Evolutionary conservation across 2,113 vertebrate genomes (phyloP).

Genomic region (Coptodon rendalli): DNA sequence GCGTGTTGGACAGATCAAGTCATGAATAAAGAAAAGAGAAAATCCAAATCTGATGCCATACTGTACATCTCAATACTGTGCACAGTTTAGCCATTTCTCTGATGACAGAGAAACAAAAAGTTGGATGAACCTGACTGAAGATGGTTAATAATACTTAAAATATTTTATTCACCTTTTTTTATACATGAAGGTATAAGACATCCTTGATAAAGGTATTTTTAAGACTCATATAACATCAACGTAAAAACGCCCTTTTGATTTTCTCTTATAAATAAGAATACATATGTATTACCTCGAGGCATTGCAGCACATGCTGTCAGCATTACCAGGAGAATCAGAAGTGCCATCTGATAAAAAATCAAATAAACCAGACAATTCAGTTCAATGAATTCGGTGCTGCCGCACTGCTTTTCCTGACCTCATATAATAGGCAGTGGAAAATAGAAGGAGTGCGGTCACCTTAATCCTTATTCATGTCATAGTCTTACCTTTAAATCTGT

Average conservation of each 20-base stretch:
- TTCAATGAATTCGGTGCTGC: neutral
- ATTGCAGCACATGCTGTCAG: neutral
- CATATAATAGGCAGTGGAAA: neutral
- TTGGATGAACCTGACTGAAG: neutral
- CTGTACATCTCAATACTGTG: neutral
- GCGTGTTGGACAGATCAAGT: neutral
- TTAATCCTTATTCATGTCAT: neutral
- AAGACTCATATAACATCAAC: neutral
- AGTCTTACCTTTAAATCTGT: neutral
- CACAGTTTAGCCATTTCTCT: neutral
- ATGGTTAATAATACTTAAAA: neutral
- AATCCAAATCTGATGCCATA: neutral
- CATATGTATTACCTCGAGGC: neutral
- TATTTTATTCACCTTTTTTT: neutral
- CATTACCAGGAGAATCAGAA: neutral
- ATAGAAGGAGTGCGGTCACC: neutral
- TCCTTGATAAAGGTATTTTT: neutral
- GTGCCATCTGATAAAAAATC: conserved; percentile 16
- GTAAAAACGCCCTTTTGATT: neutral
- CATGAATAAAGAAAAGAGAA: neutral
- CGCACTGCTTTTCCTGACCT: neutral
- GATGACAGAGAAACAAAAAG: neutral
- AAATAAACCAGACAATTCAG: neutral
- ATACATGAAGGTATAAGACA: neutral
- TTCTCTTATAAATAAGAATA: neutral